Percentiles rank a stretch among this genome's conserved stretches.
Evolutionary conservation across 2,797 vertebrate genomes (phyloP).

Genomic region (Acanthornis magna): DNA sequence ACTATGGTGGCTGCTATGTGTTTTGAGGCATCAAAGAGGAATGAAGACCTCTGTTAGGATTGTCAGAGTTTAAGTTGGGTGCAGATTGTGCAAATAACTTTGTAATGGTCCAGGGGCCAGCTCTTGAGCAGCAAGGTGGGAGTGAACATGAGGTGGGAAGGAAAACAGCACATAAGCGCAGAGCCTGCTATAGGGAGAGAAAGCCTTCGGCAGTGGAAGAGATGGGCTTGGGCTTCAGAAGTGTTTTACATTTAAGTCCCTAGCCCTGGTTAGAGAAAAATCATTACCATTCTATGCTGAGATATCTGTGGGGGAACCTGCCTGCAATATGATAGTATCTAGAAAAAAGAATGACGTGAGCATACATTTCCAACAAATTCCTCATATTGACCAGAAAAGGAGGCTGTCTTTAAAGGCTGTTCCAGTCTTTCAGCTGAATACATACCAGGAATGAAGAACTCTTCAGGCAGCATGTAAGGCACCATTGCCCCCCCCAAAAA

Average conservation of each 20-base stretch:
- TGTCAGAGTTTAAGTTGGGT: not conserved
- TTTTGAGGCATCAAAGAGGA: not conserved
- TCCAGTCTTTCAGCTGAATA: not conserved
- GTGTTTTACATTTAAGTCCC: not conserved
- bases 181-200: not conserved
- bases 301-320: not conserved
- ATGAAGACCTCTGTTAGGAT: not conserved
- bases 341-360: not conserved
- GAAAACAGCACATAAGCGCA: not conserved
- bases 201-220: not conserved
- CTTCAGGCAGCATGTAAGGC: not conserved
- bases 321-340: not conserved
- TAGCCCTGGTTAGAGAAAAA: not conserved
- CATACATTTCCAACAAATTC: not conserved
- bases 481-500: not conserved
- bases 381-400: not conserved
- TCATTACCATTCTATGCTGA: not conserved
- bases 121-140: not conserved
- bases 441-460: not conserved
- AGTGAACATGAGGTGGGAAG: accelerated
- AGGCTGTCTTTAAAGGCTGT: not conserved
- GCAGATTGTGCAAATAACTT: not conserved
- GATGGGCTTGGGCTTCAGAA: not conserved
- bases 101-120: not conserved
- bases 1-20: not conserved